Base-by-base conservation (phyloP, 2,113 vertebrate species). In the Heliornis fulica region DNA sequence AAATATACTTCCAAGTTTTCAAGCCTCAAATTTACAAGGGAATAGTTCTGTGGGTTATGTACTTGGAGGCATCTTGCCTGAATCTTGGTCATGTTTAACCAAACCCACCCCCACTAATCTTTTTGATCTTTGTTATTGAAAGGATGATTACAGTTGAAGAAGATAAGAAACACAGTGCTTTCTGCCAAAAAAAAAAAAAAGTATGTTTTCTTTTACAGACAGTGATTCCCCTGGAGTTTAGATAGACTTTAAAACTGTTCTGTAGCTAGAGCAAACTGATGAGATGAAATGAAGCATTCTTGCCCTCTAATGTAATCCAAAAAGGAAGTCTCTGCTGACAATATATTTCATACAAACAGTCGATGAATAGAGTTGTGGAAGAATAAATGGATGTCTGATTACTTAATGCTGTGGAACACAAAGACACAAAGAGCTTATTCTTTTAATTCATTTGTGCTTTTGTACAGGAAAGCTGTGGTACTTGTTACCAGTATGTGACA, bases 361-460 rank as follows among this genome's bases (percentile, higher is more conserved):
- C 26, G 4, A 32, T 78, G 46, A 19, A n/a, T 20, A 53, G 23
- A 72, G 34, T 50, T 89, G 21, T 87, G 63, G 65, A 93, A 84
- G 46, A 83, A 57, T 79, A 91, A 94, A 85, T 72, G 76, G 78
- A 20, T 93, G 53, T 51, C 46, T 93, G 65, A 82, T 84, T 95
- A 71, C 69, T 26, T 89, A 81, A 81, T 75, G 40, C 32, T 89
- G 13, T 26, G 60, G 74, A 81, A 69, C 22, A 31, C 11, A 57
- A 57, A 78, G 54, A 66, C 13, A 31, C 3, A 17, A 57, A 81
- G 36, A 40, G 18, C 23, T 71, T 46, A 25, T 89, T 71, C 23
- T 75, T 89, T 76, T 84, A 71, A 68, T 91, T 94, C 28, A 46
- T 9, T 84, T 84, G 9, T 80, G 7, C 23, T 89, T 93, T 75